Conservation (phyloP, 2,113 vertebrate genomes). For the Illadopsis cleaveri region DNA sequence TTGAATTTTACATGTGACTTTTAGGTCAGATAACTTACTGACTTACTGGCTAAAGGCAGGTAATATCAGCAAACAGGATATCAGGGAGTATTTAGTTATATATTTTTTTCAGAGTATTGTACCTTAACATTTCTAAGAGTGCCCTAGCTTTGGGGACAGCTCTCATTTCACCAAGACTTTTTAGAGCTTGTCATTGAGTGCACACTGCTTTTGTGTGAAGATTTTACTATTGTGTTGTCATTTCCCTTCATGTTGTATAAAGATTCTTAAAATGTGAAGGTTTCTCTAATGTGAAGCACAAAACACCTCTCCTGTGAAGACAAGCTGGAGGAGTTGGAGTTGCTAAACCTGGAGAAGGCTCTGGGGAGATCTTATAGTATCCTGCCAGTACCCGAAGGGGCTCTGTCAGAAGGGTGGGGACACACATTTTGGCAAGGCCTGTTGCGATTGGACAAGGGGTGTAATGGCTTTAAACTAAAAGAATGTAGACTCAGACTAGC, state of each 20-base stretch:
- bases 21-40: not conserved
- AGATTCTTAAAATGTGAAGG: not conserved
- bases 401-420: not conserved
- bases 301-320: not conserved
- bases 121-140: not conserved
- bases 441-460: rapidly evolving
- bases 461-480: not conserved
- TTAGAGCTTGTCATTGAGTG: not conserved
- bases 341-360: not conserved
- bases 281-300: not conserved
- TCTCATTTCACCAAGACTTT: not conserved
- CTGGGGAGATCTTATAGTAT: not conserved
- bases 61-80: not conserved
- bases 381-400: not conserved
- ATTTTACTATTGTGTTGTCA: not conserved
- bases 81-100: not conserved
- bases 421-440: not conserved
- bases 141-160: not conserved
- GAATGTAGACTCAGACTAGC: not conserved
- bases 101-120: not conserved
- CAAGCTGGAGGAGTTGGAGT: not conserved
- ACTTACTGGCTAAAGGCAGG: not conserved
- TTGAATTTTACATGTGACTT: not conserved
- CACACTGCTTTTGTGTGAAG: not conserved
- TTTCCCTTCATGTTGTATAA: not conserved